Base-by-base conservation (phyloP, 92 coral and sea anemone species). In the Epizoanthus ramosus region DNA sequence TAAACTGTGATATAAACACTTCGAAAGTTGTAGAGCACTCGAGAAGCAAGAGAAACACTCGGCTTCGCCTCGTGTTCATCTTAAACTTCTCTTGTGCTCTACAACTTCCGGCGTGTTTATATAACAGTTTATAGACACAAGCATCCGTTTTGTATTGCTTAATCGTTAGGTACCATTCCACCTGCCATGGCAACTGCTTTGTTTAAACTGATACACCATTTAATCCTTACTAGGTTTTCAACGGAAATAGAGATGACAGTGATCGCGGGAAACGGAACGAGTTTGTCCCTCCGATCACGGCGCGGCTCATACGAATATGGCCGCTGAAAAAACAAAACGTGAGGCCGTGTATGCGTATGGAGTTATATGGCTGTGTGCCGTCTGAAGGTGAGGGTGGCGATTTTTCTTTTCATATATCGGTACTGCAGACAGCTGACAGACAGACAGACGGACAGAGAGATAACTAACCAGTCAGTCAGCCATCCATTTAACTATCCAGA, bases 291-390 rank as follows among this genome's bases (percentile, higher is more conserved):
- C 97, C 98, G 7, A 86, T 97, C 79, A 94, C 98, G 5, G 91
- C 97, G 22, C 91, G 98, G 16, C 65, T 57, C 43, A 85, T 97
- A 28, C 89, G 98, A 39, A 59, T 96, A 50, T 86, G 89, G 58
- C 93, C 96, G 21, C 68, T 52, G 23, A 68, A 70, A 21, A 21
- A 7, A 17, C 68, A 24, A 0, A 7, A 6, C 2, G 0, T 14
- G n/a, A 1, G 52, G 3, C 4, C 70, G 3, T 96, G 99, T 24
- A 75, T 87, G 75, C 88, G 95, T 18, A 86, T 92, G 84, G 99
- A 94, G 74, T 84, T 96, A 15, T 92, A 90, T 80, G 99, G 99
- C 33, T 96, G 99, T 68, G 86, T 84, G 63, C 99, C 99, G 13
- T 81, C 85, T 17, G 97, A 94, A 92, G 98, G 99, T 94, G 74